These are phyloP conservation scores for Euplagia quadripunctaria DNA, from an alignment of 2,888 invertebrate species.

Conservation along the genomic window DNA sequence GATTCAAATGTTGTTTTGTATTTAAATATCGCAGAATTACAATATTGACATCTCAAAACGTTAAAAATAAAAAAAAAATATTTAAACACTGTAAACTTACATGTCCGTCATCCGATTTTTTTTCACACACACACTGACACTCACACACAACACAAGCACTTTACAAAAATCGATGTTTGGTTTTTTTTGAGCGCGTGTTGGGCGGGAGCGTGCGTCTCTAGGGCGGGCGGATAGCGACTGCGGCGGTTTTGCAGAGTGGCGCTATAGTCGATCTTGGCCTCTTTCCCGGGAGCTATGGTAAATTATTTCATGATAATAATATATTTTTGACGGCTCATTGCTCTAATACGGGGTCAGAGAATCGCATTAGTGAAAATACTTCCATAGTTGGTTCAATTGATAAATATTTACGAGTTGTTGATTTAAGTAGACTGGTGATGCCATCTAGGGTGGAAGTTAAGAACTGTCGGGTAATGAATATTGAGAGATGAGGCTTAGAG, in stretches of 20 bases:
- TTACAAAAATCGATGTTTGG: slow-evolving; percentile 59
- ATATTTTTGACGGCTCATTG: slow-evolving; percentile 29
- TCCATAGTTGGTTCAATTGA: background rate
- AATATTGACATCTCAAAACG: slow-evolving; percentile 11
- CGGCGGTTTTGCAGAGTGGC: slow-evolving; percentile 54
- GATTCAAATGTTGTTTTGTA: slow-evolving; percentile 14
- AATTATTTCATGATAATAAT: slow-evolving; percentile 37
- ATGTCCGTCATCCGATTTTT: slow-evolving; percentile 50
- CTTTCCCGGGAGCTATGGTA: slow-evolving; percentile 35
- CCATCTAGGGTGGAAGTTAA: slow-evolving; percentile 2
- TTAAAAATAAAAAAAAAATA: slow-evolving; percentile 28
- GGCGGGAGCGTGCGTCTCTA: slow-evolving; percentile 48
- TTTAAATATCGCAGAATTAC: slow-evolving; percentile 10
- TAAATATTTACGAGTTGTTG: slow-evolving; percentile 8
- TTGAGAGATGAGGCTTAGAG: slow-evolving; percentile 14
- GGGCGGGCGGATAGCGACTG: slow-evolving; percentile 58
- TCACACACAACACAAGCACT: slow-evolving; percentile 58
- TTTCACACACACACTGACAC: slow-evolving; percentile 55
- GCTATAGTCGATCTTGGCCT: slow-evolving; percentile 50
- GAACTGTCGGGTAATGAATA: slow-evolving; percentile 26
- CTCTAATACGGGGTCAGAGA: slow-evolving; percentile 18
- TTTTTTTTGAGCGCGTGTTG: slow-evolving; percentile 39
- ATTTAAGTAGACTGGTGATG: slow-evolving; percentile 11
- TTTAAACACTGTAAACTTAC: slow-evolving; percentile 39
- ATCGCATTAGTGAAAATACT: slow-evolving; percentile 25